phyloP scores from a whole-genome alignment of 2,797 vertebrate species.

The Gymnodraco acuticeps region DNA sequence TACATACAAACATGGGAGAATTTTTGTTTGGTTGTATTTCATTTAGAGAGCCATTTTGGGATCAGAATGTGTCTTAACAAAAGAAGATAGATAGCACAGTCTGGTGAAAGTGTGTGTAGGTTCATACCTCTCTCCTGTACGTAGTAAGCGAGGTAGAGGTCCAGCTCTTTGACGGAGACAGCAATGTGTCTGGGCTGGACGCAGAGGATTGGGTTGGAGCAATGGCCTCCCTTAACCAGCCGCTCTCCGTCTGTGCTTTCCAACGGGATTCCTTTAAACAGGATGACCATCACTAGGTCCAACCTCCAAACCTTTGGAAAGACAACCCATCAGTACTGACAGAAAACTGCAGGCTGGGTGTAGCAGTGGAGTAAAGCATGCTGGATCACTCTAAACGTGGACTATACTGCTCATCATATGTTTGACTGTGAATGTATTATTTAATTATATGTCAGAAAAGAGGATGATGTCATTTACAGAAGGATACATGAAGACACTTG shows the following conservation, averaged over 20 bases:
- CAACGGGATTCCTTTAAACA: slow-evolving; percentile 98
- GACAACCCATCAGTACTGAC: neutral
- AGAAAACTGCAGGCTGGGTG: neutral
- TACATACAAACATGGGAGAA: too few species aligned
- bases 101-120: neutral
- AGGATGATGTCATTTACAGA: neutral
- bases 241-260: slow-evolving; percentile 99
- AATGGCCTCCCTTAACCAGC: slow-evolving; percentile 93
- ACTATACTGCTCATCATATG: neutral
- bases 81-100: too few species aligned
- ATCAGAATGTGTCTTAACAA: too few species aligned
- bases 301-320: slow-evolving; percentile 90
- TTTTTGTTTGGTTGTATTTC: too few species aligned
- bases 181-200: slow-evolving; percentile 98
- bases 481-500: neutral
- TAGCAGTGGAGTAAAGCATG: neutral
- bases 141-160: slow-evolving; percentile 98
- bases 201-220: slow-evolving; percentile 94
- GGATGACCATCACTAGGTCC: slow-evolving; percentile 98
- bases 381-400: neutral
- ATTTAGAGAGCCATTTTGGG: too few species aligned
- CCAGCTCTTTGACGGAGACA: slow-evolving; percentile 97
- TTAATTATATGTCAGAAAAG: neutral
- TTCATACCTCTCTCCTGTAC: slow-evolving; percentile 94
- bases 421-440: neutral